phyloP scores from a whole-genome alignment of 2,113 vertebrate genomes.

The Electrona antarctica region DNA sequence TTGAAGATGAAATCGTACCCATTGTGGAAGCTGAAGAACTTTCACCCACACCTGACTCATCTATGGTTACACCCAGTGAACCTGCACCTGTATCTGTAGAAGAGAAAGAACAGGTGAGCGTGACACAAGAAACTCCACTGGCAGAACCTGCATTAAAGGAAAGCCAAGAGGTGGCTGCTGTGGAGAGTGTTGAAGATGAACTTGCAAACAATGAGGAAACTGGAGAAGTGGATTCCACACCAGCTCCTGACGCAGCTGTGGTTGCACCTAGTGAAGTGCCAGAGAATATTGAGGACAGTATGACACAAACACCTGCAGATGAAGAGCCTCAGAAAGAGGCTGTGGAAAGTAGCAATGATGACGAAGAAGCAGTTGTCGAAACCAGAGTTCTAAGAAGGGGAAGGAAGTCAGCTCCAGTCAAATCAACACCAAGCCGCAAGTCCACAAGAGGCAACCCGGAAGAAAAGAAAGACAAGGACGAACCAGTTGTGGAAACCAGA shows the following conservation, averaged over 20 bases:
- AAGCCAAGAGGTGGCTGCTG: constrained; percentile 31
- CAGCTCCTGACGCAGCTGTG: not conserved
- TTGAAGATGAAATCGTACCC: not conserved
- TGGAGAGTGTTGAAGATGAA: constrained; percentile 35
- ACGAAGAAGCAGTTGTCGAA: constrained; percentile 4
- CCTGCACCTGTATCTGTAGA: not conserved
- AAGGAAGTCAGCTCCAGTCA: constrained; percentile 13
- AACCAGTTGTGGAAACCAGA: constrained; percentile 1
- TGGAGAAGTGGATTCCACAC: not conserved
- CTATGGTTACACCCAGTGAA: not conserved
- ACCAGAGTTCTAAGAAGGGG: constrained; percentile 19
- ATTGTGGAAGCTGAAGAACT: not conserved
- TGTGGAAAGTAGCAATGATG: not conserved
- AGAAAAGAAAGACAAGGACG: not conserved
- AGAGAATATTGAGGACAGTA: not conserved
- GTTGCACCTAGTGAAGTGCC: not conserved
- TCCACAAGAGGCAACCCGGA: not conserved
- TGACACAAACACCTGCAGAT: not conserved
- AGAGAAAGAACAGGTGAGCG: not conserved
- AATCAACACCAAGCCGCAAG: constrained; percentile 20
- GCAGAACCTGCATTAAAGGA: constrained; percentile 4
- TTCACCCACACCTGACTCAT: too few relatives aligned
- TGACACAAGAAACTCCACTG: not conserved
- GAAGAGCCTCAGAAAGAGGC: constrained; percentile 3
- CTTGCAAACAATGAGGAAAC: not conserved